phyloP scores from a whole-genome alignment of 2,888 invertebrate genomes.

The Cacoxenus indagator region DNA sequence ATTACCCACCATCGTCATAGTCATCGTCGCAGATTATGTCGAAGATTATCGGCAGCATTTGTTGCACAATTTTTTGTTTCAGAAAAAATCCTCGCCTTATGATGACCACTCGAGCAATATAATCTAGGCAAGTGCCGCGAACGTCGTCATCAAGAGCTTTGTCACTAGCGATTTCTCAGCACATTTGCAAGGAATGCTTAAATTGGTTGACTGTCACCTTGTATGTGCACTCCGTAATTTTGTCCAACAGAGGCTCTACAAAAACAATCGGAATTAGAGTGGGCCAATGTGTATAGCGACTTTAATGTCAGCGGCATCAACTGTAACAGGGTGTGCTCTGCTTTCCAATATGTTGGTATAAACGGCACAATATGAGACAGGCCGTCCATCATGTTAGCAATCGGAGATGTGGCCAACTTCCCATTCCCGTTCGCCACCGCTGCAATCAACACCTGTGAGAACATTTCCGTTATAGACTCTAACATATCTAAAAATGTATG shows the following conservation, averaged over 20 bases:
- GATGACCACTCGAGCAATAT: slow-evolving; percentile 77
- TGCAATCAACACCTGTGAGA: slow-evolving; percentile 64
- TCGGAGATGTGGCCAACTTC: slow-evolving; percentile 66
- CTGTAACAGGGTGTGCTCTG: slow-evolving; percentile 73
- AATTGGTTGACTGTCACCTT: slow-evolving; percentile 74
- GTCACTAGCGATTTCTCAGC: slow-evolving; percentile 76
- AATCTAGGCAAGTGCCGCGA: slow-evolving; percentile 78
- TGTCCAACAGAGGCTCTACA: slow-evolving; percentile 67
- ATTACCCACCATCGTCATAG: slow-evolving; percentile 75
- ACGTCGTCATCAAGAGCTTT: slow-evolving; percentile 74
- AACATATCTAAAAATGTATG: slow-evolving; percentile 79
- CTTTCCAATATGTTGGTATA: slow-evolving; percentile 74
- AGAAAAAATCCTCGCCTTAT: slow-evolving; percentile 80
- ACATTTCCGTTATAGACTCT: slow-evolving; percentile 73
- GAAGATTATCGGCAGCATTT: slow-evolving; percentile 78
- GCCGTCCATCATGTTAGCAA: slow-evolving; percentile 71
- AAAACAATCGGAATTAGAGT: slow-evolving; percentile 73
- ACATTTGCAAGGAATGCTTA: slow-evolving; percentile 76
- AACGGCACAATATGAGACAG: slow-evolving; percentile 78
- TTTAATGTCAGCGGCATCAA: slow-evolving; percentile 77
- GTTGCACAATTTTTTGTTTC: slow-evolving; percentile 80
- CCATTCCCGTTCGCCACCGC: slow-evolving; percentile 66
- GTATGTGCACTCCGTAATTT: slow-evolving; percentile 66
- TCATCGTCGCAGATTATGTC: slow-evolving; percentile 77
- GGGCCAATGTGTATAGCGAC: slow-evolving; percentile 75